Base-by-base conservation (phyloP, 2,797 vertebrate genomes). In the Gadopsis bispinosus region DNA sequence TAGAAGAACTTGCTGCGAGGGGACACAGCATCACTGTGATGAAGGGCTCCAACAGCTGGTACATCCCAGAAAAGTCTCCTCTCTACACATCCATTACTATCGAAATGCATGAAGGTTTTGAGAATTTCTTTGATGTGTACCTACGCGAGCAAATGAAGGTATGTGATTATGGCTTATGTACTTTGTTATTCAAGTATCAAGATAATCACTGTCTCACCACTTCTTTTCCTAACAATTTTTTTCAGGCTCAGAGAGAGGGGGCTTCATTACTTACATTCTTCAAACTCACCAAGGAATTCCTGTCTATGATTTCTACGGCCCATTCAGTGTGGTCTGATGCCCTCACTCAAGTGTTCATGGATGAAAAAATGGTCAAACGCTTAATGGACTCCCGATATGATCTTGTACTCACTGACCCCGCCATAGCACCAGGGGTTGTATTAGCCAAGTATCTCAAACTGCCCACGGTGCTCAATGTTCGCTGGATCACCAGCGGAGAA, bases 371-470 rank as follows among this genome's bases (percentile, higher is more conserved):
- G 53, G 5, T 93, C 2, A 85, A 92, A 81, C 71, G 29, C 12
- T 83, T 95, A n/a, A 66, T 14, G 4, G 86, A 93, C 20, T 70
- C 92, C 20, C 39, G 83, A 3, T 95, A 88, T 55, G 94, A 95
- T 63, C 58, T 95, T 73, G 79, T 95, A 45, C 90, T 95, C 3
- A 94, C 93, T 17, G 94, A 95, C 80, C 95, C 95, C 17, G 87
- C 63, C 1, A 11, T 94, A 0, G 81, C 60, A 39, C 4, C 47
- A 7, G 95, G 94, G 0, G 20, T 93, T 0, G 0, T 94, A 14
- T n/a, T 95, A 2, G 94, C 93, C 16, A 94, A 93, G 77, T 94
- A 92, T 73, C 80, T 95, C 12, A 93, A 95, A 41, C 87, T 95
- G 11, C 94, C 95, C 0, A 0, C 91, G 2, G 94, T 93, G 45